Conservation (phyloP, 1,140 invertebrate species). For the Meteorus sp. region DNA sequence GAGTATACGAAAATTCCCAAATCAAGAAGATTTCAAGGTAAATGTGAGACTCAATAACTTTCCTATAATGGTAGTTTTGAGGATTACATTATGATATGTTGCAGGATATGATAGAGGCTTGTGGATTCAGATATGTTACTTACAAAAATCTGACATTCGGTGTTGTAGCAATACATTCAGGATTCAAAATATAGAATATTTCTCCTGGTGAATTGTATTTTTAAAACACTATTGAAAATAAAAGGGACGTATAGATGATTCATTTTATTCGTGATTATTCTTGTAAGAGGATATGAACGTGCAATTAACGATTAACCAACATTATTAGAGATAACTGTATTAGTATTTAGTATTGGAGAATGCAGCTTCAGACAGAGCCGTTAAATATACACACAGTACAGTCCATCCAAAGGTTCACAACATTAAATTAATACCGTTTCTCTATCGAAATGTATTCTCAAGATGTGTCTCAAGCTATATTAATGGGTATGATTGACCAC, state of each 20-base stretch:
- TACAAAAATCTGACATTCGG: conserved; percentile 92
- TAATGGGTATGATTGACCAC: neutral
- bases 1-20: conserved; percentile 96
- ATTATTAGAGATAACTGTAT: conserved; percentile 35
- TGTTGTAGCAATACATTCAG: conserved; percentile 90
- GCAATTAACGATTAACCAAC: neutral
- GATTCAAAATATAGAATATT: conserved; percentile 75
- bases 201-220: neutral
- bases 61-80: conserved; percentile 10
- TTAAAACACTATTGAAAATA: neutral
- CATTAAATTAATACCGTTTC: conserved; percentile 37
- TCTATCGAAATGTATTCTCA: conserved; percentile 12
- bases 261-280: neutral
- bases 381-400: conserved; percentile 34
- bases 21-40: conserved; percentile 84
- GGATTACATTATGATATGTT: conserved; percentile 31
- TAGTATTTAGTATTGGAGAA: conserved; percentile 34
- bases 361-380: conserved; percentile 35
- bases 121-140: conserved; percentile 82
- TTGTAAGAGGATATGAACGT: neutral
- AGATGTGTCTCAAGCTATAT: conserved; percentile 27
- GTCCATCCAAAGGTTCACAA: conserved; percentile 36
- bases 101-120: conserved; percentile 78
- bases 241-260: neutral
- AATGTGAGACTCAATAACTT: no score